These are phyloP conservation scores for Mohoua ochrocephala DNA, from an alignment of 2,113 vertebrate species.

Conservation along the genomic window DNA sequence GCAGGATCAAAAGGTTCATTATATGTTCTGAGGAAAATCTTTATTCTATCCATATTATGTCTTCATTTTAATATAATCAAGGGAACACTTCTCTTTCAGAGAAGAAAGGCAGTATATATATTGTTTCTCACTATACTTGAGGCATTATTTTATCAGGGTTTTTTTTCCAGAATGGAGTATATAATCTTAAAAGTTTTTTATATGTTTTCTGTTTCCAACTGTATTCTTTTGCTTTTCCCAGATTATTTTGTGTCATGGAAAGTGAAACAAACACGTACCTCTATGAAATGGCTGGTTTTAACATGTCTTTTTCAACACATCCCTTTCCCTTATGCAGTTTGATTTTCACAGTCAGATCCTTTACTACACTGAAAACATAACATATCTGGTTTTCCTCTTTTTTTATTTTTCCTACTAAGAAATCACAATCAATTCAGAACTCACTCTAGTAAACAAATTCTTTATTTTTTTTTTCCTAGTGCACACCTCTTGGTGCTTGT, in stretches of 20 bases:
- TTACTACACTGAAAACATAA: not conserved
- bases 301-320: not conserved
- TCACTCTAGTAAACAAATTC: not conserved
- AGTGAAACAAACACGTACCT: not conserved
- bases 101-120: not conserved
- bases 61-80: slow-evolving; percentile 1
- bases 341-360: not conserved
- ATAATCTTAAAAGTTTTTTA: not conserved
- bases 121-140: not conserved
- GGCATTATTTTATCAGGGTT: not conserved
- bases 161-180: not conserved
- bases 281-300: not conserved
- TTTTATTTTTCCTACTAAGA: not conserved
- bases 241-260: not conserved
- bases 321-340: not conserved
- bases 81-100: not conserved
- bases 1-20: slow-evolving; percentile 27
- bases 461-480: not conserved
- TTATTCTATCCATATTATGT: not conserved
- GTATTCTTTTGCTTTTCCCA: not conserved
- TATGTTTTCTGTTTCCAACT: not conserved
- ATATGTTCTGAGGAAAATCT: not conserved
- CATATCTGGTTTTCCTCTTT: not conserved
- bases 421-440: not conserved
- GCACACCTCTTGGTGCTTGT: not conserved